Evolutionary conservation across 2,888 invertebrate species (phyloP).

Genomic region (Agonopterix arenella): DNA sequence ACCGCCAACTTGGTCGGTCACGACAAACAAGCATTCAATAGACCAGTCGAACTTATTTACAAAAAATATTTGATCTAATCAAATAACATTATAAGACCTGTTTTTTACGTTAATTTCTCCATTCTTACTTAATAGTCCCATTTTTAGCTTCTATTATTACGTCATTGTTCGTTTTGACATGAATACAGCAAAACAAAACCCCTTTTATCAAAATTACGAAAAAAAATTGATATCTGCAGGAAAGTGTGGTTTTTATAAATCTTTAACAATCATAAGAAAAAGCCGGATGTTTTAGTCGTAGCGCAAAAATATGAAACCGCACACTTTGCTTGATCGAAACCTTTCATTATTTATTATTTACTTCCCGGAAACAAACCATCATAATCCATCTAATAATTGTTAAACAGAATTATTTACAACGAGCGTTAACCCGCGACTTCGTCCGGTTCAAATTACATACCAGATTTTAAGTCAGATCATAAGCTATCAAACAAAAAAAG

Average conservation of each 20-base stretch:
- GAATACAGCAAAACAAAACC: no score
- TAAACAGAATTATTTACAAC: no score
- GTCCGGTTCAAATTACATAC: no score
- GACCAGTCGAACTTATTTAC: conserved; percentile 22
- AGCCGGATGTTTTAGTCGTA: not conserved
- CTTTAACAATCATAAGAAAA: not conserved
- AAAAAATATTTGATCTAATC: conserved; percentile 20
- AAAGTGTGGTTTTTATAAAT: not conserved
- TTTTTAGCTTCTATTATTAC: not conserved
- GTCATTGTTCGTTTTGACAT: conserved; percentile 1
- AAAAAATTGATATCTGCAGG: not conserved
- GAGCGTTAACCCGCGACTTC: no score
- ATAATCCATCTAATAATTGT: no score
- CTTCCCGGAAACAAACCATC: conserved; percentile 6
- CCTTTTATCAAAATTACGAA: no score
- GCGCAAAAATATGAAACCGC: conserved; percentile 34
- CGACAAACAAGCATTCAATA: conserved; percentile 27
- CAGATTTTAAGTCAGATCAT: no score
- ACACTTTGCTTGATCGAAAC: not conserved
- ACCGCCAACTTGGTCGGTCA: conserved; percentile 56
- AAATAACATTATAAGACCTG: not conserved
- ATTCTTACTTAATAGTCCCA: no score
- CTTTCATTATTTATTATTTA: not conserved
- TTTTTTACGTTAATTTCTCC: no score
- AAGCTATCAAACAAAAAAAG: no score